Evolutionary conservation across 2,113 vertebrate species (phyloP), one percentile per base, ranked within the genome.

Genomic region (Serranochromis macrocephalus): DNA sequence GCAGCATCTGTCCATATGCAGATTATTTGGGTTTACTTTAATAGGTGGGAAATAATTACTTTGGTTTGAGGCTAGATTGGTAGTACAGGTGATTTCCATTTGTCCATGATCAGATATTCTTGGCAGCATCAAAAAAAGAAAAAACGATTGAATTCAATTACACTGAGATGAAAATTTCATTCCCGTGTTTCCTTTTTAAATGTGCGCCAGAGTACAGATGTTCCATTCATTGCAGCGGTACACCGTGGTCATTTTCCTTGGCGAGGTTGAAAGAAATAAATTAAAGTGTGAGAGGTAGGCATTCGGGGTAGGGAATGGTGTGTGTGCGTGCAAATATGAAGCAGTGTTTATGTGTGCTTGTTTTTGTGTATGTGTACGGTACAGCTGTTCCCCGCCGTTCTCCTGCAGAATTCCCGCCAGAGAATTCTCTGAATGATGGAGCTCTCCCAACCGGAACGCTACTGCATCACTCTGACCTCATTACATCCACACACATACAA

Each of bases 351-450:
- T 58, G 26, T 47, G 26, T 36, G 33, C 26, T 42, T 87, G 84
- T 89, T 73, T 89, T 66, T 80, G 40, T 86, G 84, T 80, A 85
- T 71, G 45, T 84, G 85, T 75, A 83, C 38, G 4, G 19, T 91
- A 82, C 87, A 92, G 91, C 89, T 92, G 96, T 95, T 95, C 94
- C 92, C 83, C 53, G 84, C 88, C 55, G 84, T 94, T 88, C 80
- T 94, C 93, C 93, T 83, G 42, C 88, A 89, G 87, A 94, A 94
- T 95, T 96, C 96, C 96, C 93, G 80, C 90, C 95, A 94, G 95
- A 96, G 90, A 92, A 86, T 93, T 90, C 86, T 80, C 92, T 86
- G 81, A 83, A 94, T 94, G 97, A 97, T 96, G 95, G 96, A 96
- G 95, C 73, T 93, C 96, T 97, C 96, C 95, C 95, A 96, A 93